Evolutionary conservation across 2,113 vertebrate genomes (phyloP).

Genomic region (Harpagus bidentatus): DNA sequence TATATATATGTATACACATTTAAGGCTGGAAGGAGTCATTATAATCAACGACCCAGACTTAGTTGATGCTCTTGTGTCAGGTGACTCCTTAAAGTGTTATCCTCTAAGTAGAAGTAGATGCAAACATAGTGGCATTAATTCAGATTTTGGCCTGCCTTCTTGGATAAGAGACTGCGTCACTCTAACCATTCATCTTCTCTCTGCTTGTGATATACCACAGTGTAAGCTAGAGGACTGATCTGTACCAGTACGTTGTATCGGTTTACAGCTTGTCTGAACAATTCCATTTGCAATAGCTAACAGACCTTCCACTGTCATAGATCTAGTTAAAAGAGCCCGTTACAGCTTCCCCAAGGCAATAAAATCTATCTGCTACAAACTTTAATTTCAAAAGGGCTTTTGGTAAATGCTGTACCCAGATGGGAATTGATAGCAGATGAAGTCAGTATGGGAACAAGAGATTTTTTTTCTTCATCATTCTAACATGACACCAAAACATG

Average conservation of each 20-base stretch:
- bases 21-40: neutral
- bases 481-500: neutral
- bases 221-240: neutral
- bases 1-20: neutral
- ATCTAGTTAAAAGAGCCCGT: neutral
- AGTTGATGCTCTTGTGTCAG: neutral
- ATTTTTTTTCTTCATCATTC: neutral
- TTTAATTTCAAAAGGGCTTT: neutral
- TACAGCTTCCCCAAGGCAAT: neutral
- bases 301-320: conserved; percentile 19
- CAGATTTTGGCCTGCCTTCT: neutral
- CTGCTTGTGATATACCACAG: neutral
- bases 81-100: neutral
- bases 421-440: conserved; percentile 15
- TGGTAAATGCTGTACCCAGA: neutral
- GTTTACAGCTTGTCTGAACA: conserved; percentile 15
- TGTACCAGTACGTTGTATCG: neutral
- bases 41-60: neutral
- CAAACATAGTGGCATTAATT: neutral
- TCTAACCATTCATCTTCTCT: neutral
- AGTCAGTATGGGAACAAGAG: neutral
- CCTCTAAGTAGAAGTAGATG: neutral
- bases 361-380: conserved; percentile 7
- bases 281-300: conserved; percentile 26
- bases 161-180: neutral